These are phyloP conservation scores for Kuschelorhynchus macadamiae DNA, from an alignment of 2,888 invertebrate species.

Conservation along the genomic window DNA sequence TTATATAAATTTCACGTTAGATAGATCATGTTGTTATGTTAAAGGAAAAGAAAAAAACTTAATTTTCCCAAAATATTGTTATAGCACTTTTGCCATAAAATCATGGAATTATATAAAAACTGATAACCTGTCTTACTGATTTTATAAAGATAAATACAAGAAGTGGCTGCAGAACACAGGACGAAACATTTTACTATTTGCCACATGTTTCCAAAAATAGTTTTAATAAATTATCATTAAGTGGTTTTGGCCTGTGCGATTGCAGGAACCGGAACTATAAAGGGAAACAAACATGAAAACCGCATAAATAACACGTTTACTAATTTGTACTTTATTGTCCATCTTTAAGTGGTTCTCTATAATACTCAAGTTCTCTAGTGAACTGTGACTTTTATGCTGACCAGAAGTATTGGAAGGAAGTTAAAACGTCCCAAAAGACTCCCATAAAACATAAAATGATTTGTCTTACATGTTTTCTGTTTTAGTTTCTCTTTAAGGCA, in stretches of 20 bases:
- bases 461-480: constrained; percentile 24
- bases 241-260: not conserved
- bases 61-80: too few species aligned
- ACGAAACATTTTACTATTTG: too few species aligned
- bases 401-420: constrained; percentile 35
- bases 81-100: too few species aligned
- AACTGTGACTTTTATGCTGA: constrained; percentile 31
- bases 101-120: too few species aligned
- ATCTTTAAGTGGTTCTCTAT: constrained; percentile 54
- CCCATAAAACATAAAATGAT: constrained; percentile 15
- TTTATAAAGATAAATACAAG: too few species aligned
- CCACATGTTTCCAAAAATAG: not conserved
- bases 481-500: constrained; percentile 7
- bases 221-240: not conserved
- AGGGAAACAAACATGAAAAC: constrained; percentile 45
- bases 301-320: constrained; percentile 44
- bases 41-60: too few species aligned
- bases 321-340: constrained; percentile 53
- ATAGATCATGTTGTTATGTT: too few species aligned
- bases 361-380: constrained; percentile 22
- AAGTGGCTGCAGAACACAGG: too few species aligned
- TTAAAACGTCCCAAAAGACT: constrained; percentile 18
- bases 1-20: too few species aligned
- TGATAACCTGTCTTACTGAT: too few species aligned
- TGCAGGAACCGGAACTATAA: constrained; percentile 43